Percentiles rank a stretch among this genome's conserved stretches.
Evolutionary conservation across 2,888 invertebrate genomes (phyloP).

Genomic region (Encarsia formosa): DNA sequence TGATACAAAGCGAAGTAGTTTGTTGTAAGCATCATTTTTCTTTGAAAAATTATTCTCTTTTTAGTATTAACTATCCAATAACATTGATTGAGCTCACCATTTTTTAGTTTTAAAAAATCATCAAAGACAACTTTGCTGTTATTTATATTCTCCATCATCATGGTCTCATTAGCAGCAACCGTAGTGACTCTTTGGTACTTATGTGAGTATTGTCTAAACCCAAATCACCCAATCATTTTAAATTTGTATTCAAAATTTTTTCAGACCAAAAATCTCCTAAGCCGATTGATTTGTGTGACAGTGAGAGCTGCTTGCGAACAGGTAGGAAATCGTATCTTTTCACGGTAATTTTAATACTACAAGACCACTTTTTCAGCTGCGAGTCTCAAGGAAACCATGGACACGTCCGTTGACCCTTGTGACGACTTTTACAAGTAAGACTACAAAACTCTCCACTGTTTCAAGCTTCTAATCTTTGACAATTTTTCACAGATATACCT

Average conservation of each 20-base stretch:
- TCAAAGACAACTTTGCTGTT: constrained; percentile 22
- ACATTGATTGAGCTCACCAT: no score
- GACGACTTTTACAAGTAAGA: constrained; percentile 73
- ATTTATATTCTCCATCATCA: constrained; percentile 23
- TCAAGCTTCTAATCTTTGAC: no score
- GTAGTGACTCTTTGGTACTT: constrained; percentile 38
- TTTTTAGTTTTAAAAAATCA: constrained; percentile 38
- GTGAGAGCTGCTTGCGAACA: constrained; percentile 63
- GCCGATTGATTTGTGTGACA: constrained; percentile 55
- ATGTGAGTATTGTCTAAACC: constrained; percentile 43
- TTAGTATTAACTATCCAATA: no score
- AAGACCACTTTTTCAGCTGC: constrained; percentile 54
- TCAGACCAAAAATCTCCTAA: constrained; percentile 32
- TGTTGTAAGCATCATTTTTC: no score
- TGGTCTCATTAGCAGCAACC: constrained; percentile 30
- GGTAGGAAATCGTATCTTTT: constrained; percentile 33
- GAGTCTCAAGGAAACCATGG: constrained; percentile 71
- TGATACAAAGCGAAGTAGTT: no score
- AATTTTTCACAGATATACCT: constrained; percentile 57
- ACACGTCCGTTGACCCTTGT: constrained; percentile 69
- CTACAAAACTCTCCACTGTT: no score
- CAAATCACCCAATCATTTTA: not conserved
- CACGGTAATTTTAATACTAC: not conserved
- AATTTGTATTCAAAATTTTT: constrained; percentile 15
- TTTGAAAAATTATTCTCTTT: no score